Base-by-base conservation (phyloP, 1,140 invertebrate species). In the Lasioglossum albipes region DNA sequence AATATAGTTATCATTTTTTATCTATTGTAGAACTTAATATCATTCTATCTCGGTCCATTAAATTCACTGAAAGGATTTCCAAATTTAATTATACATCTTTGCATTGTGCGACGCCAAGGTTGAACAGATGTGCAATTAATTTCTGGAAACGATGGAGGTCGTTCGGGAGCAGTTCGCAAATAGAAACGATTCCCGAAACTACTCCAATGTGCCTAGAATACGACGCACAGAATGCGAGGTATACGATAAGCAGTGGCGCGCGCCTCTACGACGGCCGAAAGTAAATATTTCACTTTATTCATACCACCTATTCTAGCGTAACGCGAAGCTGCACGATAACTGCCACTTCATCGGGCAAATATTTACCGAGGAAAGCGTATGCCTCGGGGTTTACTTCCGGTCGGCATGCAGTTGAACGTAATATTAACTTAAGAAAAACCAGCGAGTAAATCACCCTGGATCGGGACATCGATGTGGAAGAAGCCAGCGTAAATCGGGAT, bases 231-330 rank as follows among this genome's bases (percentile, higher is more conserved):
- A 49, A 49, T 45, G 62, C 66, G 57, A 59, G 57, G 22, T 57
- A 59, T n/a, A 27, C 41, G 66, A 62, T 36, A 10, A 27, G 31
- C 31, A 73, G 65, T 31, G 20, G 57, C 45, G 9, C 69, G n/a
- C 22, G 13, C 54, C 27, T n/a, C n/a, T 16, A 20, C 64, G 20
- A 4, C 7, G 16, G 41, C 16, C 62, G 36, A 80, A 61, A 74
- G 73, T 75, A 80, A 75, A 80, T 64, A 75, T 80, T 75, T 75
- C 79, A 31, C 72, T 80, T 80, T 80, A 80, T 80, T 80, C 79
- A 7, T 69, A 42, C 49, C 72, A 42, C 61, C 65, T 42, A 75
- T 80, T 80, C 54, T 41, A 52, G 9, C 27, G 61, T 52, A 69
- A 75, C 65, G 54, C 64, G 65, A 68, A 67, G 52, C 72, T 52